Evolutionary conservation across 2,113 vertebrate genomes (phyloP).

Genomic region (Dissostichus mawsoni): DNA sequence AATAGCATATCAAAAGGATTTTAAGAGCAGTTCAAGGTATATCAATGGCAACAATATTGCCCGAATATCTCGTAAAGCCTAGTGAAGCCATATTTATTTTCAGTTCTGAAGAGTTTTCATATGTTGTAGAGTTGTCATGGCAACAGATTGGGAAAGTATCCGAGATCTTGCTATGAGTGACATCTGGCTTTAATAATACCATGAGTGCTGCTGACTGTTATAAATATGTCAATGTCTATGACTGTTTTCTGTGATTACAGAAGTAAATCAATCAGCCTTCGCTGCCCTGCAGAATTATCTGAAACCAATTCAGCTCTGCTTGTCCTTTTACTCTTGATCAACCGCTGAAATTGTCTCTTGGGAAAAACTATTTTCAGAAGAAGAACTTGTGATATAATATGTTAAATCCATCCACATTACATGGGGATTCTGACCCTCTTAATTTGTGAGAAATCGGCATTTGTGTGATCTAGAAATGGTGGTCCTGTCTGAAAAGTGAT

Average conservation of each 20-base stretch:
- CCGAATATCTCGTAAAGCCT: slow-evolving; percentile 2
- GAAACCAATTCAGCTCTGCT: slow-evolving; percentile 5
- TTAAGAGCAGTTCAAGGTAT: not conserved
- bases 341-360: slow-evolving; percentile 11
- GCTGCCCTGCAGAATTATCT: not conserved
- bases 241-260: slow-evolving; percentile 2
- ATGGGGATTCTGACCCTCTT: not conserved
- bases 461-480: slow-evolving; percentile 18
- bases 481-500: slow-evolving; percentile 13
- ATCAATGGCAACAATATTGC: slow-evolving; percentile 8
- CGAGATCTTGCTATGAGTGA: slow-evolving; percentile 30
- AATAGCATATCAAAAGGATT: not conserved
- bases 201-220: not conserved
- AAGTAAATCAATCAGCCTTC: slow-evolving; percentile 17
- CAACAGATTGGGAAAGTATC: slow-evolving; percentile 39
- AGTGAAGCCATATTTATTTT: slow-evolving; percentile 37
- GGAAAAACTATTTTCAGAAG: slow-evolving; percentile 1
- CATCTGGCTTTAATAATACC: slow-evolving; percentile 29
- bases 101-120: slow-evolving; percentile 21
- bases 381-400: slow-evolving; percentile 4
- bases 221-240: no score
- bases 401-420: slow-evolving; percentile 15
- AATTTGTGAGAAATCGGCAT: slow-evolving; percentile 15
- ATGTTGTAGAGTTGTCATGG: slow-evolving; percentile 43
- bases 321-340: slow-evolving; percentile 23